phyloP scores from a whole-genome alignment of 2,113 vertebrate species.

The Chaetops frenatus region DNA sequence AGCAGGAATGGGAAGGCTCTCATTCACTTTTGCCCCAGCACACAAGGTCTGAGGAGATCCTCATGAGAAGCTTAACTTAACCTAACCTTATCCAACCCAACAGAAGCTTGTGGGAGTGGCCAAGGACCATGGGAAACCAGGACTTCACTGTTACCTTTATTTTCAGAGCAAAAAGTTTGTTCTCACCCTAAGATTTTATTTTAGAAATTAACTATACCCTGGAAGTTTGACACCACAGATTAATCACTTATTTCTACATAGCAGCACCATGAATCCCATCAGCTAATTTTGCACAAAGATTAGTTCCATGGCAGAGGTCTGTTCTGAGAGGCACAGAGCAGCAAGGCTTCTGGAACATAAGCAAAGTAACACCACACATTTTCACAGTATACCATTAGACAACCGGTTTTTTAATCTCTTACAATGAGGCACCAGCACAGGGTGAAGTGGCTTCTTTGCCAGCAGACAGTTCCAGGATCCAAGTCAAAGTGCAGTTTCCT shows the following conservation, averaged over 20 bases:
- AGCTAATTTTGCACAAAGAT: neutral
- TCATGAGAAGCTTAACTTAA: neutral
- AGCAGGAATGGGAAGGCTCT: neutral
- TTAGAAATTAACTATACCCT: neutral
- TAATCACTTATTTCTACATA: neutral
- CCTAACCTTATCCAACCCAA: neutral
- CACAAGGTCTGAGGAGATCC: neutral
- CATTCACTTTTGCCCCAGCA: neutral
- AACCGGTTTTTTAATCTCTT: neutral
- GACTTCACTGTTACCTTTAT: neutral
- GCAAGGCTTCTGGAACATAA: neutral
- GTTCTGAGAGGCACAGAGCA: neutral
- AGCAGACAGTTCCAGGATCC: neutral
- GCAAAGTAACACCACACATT: neutral
- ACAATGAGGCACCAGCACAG: neutral
- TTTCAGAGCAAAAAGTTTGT: neutral
- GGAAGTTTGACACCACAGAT: neutral
- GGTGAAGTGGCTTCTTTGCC: neutral
- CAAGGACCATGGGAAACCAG: neutral
- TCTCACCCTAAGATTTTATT: neutral
- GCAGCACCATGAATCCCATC: neutral
- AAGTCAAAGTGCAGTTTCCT: neutral
- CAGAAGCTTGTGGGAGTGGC: accelerated
- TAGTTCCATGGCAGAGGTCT: neutral
- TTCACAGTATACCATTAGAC: no score